Evolutionary conservation across 2,888 invertebrate species (phyloP), one percentile per base, ranked within the genome.

Genomic region (Cheilosia soror): DNA sequence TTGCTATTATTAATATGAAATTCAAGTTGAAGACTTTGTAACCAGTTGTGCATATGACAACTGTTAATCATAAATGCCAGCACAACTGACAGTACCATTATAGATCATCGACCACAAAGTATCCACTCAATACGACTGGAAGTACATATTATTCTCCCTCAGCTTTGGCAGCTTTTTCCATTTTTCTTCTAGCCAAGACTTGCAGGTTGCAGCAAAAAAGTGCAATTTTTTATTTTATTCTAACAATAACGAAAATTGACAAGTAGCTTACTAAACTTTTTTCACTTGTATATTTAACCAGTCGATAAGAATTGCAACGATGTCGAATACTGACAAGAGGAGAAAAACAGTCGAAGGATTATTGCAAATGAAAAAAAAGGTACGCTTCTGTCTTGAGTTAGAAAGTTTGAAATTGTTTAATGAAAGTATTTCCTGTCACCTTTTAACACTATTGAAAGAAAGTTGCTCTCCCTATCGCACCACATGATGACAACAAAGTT

Each of bases 51-150:
- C 5, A 49, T 40, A 15, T 47, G 49, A 53, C 44, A 4, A 58
- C 76, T 42, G 60, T 66, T 68, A 68, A 76, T 68, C 76, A 76
- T 68, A 76, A 66, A 66, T 60, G 68, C 44, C 76, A 66, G 68
- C 68, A 60, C 66, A 68, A 68, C 51, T 76, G 76, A 76, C 68
- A 76, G 76, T 76, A 60, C 76, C 68, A 76, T 68, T 68, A 76
- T 68, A 60, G 58, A 76, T 76, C 66, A 68, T 76, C 66, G 66
- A 51, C 76, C 76, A 58, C 49, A 58, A 31, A 66, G 57, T 65
- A 66, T 57, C 75, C 57, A 11, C 47, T 25, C 55, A 55, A 55
- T 57, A 57, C 5, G 44, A 57, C 44, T 55, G 44, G n/a, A n/a
- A n/a, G n/a, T 37, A 7, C 3, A 15, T 15, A 20, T 47, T 15